Conservation (phyloP, 2,888 invertebrate genomes). For the Macrophya alboannulata region DNA sequence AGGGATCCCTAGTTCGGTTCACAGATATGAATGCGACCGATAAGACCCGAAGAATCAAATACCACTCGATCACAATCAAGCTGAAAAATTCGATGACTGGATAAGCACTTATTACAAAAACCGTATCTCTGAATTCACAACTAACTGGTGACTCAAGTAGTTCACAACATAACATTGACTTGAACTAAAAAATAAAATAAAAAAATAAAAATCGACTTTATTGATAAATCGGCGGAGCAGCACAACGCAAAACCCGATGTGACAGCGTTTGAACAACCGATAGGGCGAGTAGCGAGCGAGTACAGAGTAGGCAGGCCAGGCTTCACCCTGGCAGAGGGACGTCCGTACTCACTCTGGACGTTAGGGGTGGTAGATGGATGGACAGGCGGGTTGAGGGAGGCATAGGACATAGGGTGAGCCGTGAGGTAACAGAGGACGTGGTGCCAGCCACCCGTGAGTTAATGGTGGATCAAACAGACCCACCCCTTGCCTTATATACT, state of each 20-base stretch:
- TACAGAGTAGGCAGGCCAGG: neutral
- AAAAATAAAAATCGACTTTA: neutral
- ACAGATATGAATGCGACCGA: too few relatives aligned
- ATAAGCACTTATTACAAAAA: neutral
- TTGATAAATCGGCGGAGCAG: neutral
- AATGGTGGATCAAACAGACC: slow-evolving; percentile 58
- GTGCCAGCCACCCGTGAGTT: slow-evolving; percentile 50
- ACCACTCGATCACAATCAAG: neutral
- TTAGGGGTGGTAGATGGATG: slow-evolving; percentile 27
- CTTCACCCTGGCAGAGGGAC: slow-evolving; percentile 35
- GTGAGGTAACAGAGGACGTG: slow-evolving; percentile 26
- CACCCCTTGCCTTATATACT: neutral
- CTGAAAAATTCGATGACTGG: neutral
- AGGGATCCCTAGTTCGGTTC: neutral
- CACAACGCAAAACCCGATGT: neutral
- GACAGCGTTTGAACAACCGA: slow-evolving; percentile 3
- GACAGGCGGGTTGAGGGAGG: slow-evolving; percentile 16
- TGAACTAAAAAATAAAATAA: neutral
- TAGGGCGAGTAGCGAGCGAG: slow-evolving; percentile 12
- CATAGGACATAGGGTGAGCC: slow-evolving; percentile 18
- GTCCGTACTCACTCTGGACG: slow-evolving; percentile 37
- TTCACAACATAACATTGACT: neutral
- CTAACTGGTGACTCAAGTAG: neutral
- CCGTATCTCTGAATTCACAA: neutral
- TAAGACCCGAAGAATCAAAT: neutral